Conservation (phyloP, 2,888 invertebrate species). For the Drosophila mayaguana region DNA sequence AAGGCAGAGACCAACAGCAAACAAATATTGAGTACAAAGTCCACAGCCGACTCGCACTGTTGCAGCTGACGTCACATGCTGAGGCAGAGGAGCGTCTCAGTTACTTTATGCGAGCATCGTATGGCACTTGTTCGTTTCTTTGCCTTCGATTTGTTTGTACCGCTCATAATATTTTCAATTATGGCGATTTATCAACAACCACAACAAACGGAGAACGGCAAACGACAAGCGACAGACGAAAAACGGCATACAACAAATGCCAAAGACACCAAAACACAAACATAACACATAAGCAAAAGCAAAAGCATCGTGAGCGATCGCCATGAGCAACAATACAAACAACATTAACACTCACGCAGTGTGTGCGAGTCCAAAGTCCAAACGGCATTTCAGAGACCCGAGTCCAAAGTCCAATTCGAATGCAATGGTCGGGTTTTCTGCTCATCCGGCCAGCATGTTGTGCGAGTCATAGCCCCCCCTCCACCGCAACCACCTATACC, state of each 20-base stretch:
- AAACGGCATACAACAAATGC: conserved; percentile 6
- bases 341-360: conserved; percentile 63
- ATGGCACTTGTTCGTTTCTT: conserved; percentile 45
- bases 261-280: conserved; percentile 29
- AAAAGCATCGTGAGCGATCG: conserved; percentile 40
- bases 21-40: conserved; percentile 41
- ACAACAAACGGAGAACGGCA: conserved; percentile 27
- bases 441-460: conserved; percentile 56
- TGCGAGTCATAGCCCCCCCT: conserved; percentile 62
- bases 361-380: conserved; percentile 78
- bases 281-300: conserved; percentile 36
- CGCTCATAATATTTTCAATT: conserved; percentile 54
- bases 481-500: conserved; percentile 13
- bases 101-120: conserved; percentile 48
- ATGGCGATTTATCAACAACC: conserved; percentile 53
- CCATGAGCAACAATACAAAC: conserved; percentile 48
- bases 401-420: conserved; percentile 72
- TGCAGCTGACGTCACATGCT: conserved; percentile 54
- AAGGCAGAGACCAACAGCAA: conserved; percentile 33
- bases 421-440: conserved; percentile 76
- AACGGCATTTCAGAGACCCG: conserved; percentile 64
- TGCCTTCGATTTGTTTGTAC: conserved; percentile 50
- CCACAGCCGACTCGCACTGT: conserved; percentile 36
- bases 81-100: conserved; percentile 32
- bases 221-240: conserved; percentile 5